These are phyloP conservation scores for Varecia variegata DNA, from an alignment of 2,797 vertebrate species.

Conservation along the genomic window DNA sequence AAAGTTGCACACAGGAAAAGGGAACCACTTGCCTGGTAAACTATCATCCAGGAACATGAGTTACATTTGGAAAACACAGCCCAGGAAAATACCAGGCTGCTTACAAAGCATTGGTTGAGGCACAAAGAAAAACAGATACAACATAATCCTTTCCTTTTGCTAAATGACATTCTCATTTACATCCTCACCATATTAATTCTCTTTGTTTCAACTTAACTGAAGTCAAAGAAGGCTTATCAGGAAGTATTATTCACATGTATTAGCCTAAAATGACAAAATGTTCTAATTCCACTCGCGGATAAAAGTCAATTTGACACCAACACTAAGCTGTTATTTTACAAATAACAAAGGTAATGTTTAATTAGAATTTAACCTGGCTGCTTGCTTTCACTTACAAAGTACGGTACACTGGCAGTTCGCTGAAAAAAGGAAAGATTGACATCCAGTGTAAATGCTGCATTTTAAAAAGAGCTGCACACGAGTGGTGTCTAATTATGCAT, in stretches of 20 bases:
- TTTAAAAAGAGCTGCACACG: background rate
- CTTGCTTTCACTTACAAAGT: background rate
- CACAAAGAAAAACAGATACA: background rate
- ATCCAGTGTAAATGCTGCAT: background rate
- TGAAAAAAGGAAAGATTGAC: background rate
- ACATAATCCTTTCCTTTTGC: background rate
- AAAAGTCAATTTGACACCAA: conserved; percentile 56
- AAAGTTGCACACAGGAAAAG: background rate
- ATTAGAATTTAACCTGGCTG: conserved; percentile 61
- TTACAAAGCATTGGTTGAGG: background rate
- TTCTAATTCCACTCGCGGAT: conserved; percentile 45
- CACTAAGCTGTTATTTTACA: conserved; percentile 41
- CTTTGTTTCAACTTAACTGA: conserved; percentile 31
- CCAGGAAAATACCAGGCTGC: background rate
- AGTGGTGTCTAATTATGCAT: background rate
- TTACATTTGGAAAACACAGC: background rate
- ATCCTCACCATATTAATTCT: background rate
- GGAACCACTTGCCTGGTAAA: background rate
- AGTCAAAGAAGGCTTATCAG: background rate
- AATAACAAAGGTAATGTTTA: conserved; percentile 62
- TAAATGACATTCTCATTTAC: background rate
- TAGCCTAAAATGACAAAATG: background rate
- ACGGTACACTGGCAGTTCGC: background rate
- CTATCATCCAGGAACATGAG: background rate
- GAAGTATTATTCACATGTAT: background rate